phyloP scores from a whole-genome alignment of 2,797 vertebrate genomes.

The Mormyrus hasselquistii region DNA sequence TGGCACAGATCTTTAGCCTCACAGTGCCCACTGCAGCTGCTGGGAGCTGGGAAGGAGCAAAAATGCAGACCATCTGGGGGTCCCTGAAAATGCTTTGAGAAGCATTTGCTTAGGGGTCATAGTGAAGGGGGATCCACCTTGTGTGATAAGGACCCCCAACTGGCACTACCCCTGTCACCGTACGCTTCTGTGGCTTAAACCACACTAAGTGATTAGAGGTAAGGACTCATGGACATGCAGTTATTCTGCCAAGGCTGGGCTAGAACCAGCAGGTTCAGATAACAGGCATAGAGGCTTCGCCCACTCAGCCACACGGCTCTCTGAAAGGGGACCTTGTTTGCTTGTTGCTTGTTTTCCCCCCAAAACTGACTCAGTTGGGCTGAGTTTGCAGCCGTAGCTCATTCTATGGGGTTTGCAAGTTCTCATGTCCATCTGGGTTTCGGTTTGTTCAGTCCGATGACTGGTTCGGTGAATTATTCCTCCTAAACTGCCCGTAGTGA shows the following conservation, averaged over 20 bases:
- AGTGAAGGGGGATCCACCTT: background rate
- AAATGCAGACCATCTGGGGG: background rate
- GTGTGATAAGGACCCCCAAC: background rate
- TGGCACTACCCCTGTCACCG: background rate
- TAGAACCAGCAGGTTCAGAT: background rate
- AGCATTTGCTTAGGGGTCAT: background rate
- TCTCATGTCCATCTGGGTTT: background rate
- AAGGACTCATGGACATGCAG: background rate
- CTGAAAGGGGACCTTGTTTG: background rate
- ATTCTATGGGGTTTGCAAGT: background rate
- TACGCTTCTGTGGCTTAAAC: background rate
- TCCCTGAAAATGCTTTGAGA: background rate
- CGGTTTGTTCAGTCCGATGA: background rate
- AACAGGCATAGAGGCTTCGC: background rate
- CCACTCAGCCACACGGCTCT: background rate
- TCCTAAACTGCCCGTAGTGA: background rate
- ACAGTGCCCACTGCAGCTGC: background rate
- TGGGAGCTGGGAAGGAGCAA: background rate
- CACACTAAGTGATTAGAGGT: background rate
- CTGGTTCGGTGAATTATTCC: background rate
- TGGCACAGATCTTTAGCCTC: background rate
- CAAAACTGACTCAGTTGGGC: background rate
- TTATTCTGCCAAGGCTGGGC: background rate
- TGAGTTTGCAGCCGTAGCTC: background rate
- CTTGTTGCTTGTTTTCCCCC: background rate